Percentiles rank a stretch among this genome's conserved stretches.
phyloP scores from a whole-genome alignment of 2,888 invertebrate genomes.

The Zootermopsis nevadensis region DNA sequence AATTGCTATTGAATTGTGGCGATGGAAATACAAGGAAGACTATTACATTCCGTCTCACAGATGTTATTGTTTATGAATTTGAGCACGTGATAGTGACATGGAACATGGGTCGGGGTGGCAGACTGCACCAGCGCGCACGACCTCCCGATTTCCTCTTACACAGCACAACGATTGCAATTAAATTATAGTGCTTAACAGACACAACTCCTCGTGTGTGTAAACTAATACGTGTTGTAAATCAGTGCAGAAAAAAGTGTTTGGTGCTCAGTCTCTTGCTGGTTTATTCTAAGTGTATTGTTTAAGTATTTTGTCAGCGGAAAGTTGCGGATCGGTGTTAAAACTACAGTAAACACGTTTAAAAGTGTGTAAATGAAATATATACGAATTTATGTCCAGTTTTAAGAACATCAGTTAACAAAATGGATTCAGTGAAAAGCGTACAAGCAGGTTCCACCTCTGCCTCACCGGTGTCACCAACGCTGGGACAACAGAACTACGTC shows the following conservation, averaged over 20 bases:
- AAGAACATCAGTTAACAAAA: background rate
- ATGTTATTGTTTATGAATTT: constrained; percentile 8
- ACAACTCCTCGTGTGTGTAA: background rate
- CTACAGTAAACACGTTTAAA: background rate
- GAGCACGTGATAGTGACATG: constrained; percentile 40
- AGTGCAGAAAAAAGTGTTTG: background rate
- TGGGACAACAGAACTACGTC: constrained; percentile 44
- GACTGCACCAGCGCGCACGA: constrained; percentile 32
- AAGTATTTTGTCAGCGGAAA: background rate
- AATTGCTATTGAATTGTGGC: constrained; percentile 32
- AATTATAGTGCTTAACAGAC: background rate
- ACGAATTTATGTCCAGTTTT: background rate
- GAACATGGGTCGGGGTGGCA: constrained; percentile 36
- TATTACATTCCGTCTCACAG: background rate
- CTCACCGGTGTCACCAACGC: constrained; percentile 45
- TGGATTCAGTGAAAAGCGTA: constrained; percentile 45
- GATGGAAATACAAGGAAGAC: constrained; percentile 31
- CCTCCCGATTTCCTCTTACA: constrained; percentile 23
- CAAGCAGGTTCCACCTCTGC: constrained; percentile 38
- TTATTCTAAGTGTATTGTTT: background rate
- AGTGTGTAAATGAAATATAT: background rate
- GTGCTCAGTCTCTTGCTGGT: background rate
- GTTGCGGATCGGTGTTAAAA: background rate
- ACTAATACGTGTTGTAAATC: background rate
- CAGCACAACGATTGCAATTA: background rate